phyloP scores from a whole-genome alignment of 2,113 vertebrate species.

The Motacilla tschutschensis region DNA sequence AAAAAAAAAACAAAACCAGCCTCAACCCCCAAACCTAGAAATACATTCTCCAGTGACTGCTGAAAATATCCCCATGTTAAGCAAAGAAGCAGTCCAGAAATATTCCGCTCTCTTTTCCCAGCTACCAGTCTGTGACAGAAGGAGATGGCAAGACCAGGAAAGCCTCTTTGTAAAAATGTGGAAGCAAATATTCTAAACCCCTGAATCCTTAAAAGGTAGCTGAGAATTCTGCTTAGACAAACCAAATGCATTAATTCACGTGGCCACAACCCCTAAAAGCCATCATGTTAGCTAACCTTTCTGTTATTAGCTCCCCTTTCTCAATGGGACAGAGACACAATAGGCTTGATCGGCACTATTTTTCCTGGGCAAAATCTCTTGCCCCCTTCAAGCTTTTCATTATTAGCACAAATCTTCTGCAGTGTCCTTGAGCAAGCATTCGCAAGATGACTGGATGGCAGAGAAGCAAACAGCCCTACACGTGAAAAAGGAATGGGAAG shows the following conservation, averaged over 20 bases:
- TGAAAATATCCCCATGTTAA: neutral
- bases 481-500: conserved; percentile 28
- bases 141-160: neutral
- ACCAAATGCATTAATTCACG: neutral
- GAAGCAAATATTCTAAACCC: neutral
- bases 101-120: fast-evolving
- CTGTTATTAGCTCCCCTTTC: neutral
- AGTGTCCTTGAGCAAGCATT: conserved; percentile 49
- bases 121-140: neutral
- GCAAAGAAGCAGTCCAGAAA: neutral
- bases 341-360: neutral
- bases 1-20: neutral
- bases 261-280: neutral
- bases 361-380: conserved; percentile 45
- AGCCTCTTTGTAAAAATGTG: neutral
- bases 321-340: conserved; percentile 3
- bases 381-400: conserved; percentile 49
- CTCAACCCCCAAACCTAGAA: neutral
- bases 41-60: neutral
- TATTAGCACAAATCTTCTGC: conserved; percentile 62
- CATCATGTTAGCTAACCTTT: neutral
- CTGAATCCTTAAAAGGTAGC: neutral
- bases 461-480: conserved; percentile 52
- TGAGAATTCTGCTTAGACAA: neutral
- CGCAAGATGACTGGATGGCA: conserved; percentile 43